These are phyloP conservation scores for Holothuria scabra DNA, from an alignment of 53 echinoderm and acorn worm genomes.

Conservation along the genomic window DNA sequence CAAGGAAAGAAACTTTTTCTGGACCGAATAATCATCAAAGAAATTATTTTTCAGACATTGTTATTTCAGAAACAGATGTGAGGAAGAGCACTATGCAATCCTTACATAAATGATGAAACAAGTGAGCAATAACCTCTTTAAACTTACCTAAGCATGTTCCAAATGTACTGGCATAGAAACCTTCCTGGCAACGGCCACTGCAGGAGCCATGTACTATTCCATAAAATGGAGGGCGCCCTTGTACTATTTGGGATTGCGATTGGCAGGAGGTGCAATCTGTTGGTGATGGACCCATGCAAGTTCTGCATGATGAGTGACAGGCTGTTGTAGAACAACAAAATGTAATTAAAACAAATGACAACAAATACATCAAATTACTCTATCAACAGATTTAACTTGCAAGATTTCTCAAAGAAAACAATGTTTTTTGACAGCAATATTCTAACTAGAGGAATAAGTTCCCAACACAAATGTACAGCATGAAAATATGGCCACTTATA, in stretches of 20 bases:
- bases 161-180: slow-evolving; percentile 73
- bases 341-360: background rate
- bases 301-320: slow-evolving; percentile 85
- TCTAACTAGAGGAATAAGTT: background rate
- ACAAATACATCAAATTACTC: background rate
- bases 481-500: too few species aligned
- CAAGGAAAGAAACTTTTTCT: too few species aligned
- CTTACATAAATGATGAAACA: too few species aligned
- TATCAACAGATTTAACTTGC: background rate
- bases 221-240: slow-evolving; percentile 82
- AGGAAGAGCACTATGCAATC: too few species aligned
- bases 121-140: too few species aligned
- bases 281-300: slow-evolving; percentile 71
- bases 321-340: slow-evolving; percentile 47
- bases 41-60: too few species aligned
- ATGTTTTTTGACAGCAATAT: background rate
- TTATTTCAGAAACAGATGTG: too few species aligned
- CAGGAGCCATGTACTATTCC: slow-evolving; percentile 77
- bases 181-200: slow-evolving; percentile 66
- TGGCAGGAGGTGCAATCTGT: slow-evolving; percentile 83
- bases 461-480: background rate
- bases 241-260: slow-evolving; percentile 72
- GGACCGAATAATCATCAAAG: too few species aligned
- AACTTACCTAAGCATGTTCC: slow-evolving; percentile 91
- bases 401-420: background rate